Percentiles rank a stretch among this genome's conserved stretches.
phyloP scores from a whole-genome alignment of 2,888 invertebrate genomes.

The Tupiocoris notatus region DNA sequence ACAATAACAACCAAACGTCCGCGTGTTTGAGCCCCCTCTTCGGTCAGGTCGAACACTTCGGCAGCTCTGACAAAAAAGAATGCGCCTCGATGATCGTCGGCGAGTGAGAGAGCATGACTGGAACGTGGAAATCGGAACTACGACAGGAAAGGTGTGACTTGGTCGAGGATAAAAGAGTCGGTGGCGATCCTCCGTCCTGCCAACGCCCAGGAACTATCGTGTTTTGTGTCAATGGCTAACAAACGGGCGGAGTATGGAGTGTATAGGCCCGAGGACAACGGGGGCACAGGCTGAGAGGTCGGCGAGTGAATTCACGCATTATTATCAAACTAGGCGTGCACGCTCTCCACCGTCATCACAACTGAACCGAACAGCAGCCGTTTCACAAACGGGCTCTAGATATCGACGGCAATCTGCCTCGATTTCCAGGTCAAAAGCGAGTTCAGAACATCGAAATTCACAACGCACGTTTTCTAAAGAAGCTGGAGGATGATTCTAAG shows the following conservation, averaged over 20 bases:
- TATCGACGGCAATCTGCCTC: too few species aligned
- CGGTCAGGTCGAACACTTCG: not conserved
- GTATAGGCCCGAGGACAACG: too few species aligned
- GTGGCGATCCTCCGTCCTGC: not conserved
- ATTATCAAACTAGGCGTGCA: slow-evolving; percentile 34
- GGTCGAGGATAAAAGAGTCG: slow-evolving; percentile 4
- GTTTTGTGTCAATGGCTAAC: slow-evolving; percentile 14
- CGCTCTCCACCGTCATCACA: too few species aligned
- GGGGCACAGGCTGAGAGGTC: too few species aligned
- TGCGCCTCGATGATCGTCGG: not conserved
- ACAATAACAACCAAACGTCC: slow-evolving; percentile 39
- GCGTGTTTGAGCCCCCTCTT: slow-evolving; percentile 8
- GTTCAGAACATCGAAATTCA: too few species aligned
- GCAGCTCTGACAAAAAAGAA: not conserved
- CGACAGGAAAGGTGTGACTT: slow-evolving; percentile 15
- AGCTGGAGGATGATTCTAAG: too few species aligned
- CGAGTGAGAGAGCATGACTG: not conserved
- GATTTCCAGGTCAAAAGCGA: too few species aligned
- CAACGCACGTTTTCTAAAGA: too few species aligned
- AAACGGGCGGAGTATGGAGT: not conserved
- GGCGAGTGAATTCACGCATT: slow-evolving; percentile 32
- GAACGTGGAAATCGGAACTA: not conserved
- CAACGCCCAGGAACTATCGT: slow-evolving; percentile 35
- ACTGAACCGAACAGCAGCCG: too few species aligned
- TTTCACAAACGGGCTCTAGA: too few species aligned